phyloP scores from a whole-genome alignment of 2,797 vertebrate species.

The Gymnocypris eckloni region DNA sequence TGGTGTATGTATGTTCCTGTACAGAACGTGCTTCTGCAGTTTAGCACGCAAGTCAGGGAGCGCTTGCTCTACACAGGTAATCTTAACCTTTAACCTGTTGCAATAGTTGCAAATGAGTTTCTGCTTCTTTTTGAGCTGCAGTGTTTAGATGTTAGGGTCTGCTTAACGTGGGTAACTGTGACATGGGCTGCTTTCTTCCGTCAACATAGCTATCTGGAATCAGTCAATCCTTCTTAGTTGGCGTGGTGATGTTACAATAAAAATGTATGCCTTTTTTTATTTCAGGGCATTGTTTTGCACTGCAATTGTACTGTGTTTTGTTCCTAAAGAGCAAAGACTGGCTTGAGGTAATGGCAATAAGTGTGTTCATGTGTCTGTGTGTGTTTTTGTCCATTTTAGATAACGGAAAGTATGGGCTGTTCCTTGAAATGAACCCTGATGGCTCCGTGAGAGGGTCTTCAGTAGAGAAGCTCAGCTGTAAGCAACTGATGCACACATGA shows the following conservation, averaged over 20 bases:
- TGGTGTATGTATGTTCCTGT: slow-evolving; percentile 70
- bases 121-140: not conserved
- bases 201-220: not conserved
- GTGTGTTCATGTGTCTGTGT: slow-evolving; percentile 16
- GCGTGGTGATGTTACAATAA: not conserved
- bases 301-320: not conserved
- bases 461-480: slow-evolving; percentile 69
- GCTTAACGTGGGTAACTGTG: not conserved
- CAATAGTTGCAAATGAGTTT: not conserved
- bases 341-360: not conserved
- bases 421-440: slow-evolving; percentile 74
- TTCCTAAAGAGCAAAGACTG: not conserved
- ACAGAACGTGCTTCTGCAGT: slow-evolving; percentile 73
- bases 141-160: not conserved
- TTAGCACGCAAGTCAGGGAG: slow-evolving; percentile 72
- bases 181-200: not conserved
- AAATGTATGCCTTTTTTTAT: not conserved
- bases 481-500: slow-evolving; percentile 58
- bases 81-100: slow-evolving; percentile 9
- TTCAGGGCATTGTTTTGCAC: not conserved
- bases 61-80: slow-evolving; percentile 80
- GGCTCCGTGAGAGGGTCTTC: slow-evolving; percentile 74
- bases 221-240: not conserved
- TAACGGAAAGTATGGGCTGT: slow-evolving; percentile 73
- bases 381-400: slow-evolving; percentile 64